Conservation (phyloP, 2,113 vertebrate genomes). For the Oreocharis arfaki region DNA sequence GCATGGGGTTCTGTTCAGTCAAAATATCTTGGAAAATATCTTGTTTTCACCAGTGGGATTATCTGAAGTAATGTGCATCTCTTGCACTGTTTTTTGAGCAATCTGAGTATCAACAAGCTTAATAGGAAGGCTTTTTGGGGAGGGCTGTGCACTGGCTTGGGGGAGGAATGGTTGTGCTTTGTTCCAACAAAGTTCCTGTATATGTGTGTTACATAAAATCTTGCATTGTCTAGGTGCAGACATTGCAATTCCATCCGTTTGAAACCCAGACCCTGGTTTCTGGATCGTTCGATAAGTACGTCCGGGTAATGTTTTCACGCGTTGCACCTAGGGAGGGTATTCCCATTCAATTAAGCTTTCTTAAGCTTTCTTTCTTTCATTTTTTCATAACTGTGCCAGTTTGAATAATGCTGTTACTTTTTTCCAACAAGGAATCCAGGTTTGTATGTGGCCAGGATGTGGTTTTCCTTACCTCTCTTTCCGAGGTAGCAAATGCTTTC, state of each 20-base stretch:
- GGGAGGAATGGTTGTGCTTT: background rate
- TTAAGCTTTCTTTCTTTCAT: background rate
- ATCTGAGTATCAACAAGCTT: background rate
- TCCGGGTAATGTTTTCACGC: background rate
- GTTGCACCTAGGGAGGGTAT: background rate
- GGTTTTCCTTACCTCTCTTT: background rate
- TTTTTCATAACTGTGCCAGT: background rate
- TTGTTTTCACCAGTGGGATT: background rate
- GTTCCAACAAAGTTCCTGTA: background rate
- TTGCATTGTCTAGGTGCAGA: slow-evolving; percentile 83
- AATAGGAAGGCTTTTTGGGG: fast-evolving
- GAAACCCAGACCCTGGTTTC: slow-evolving; percentile 96
- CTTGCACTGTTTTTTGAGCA: background rate
- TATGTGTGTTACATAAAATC: background rate
- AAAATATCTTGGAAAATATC: background rate
- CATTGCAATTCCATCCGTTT: slow-evolving; percentile 90
- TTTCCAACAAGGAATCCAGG: background rate
- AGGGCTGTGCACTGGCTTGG: background rate
- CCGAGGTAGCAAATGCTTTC: background rate
- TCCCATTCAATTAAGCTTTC: background rate
- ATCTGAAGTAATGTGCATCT: background rate
- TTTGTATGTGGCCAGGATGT: background rate
- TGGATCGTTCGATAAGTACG: slow-evolving; percentile 95
- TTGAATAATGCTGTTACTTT: background rate
- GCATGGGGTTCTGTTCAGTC: background rate